Evolutionary conservation across 2,888 invertebrate genomes (phyloP), one percentile per base, ranked within the genome.

Genomic region (Leptodirus hochenwartii): DNA sequence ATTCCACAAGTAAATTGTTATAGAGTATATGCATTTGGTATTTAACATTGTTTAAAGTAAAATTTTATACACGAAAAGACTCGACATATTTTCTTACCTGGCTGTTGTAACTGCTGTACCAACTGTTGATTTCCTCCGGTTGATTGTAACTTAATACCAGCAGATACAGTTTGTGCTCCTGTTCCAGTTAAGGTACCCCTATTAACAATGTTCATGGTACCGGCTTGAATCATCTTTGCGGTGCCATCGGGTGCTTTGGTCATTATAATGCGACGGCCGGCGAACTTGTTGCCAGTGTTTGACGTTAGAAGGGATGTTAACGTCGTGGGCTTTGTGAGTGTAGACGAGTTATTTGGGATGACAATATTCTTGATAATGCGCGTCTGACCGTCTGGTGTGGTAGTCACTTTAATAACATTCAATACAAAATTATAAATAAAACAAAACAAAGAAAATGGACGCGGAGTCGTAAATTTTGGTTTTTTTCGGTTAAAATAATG

Each of bases 201-300:
- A 1, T 64, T 61, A 25, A 72, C 48, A 37, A 66, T 62, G 22
- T 26, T 32, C 40, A 56, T 49, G 43, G 69, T 58, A 47, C 72
- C 59, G 5, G 61, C 62, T 4, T 69, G 58, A 35, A 74, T 64
- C 27, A 75, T 66, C 43, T 70, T 55, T 13, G 71, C 67, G 13
- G 69, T 65, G 31, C 74, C 71, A 49, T 74, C 72, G 2, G 70
- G 62, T 15, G 73, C 69, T 56, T 78, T 78, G 0, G 77, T 74
- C 77, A 78, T 77, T 37, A 74, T 70, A 39, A 78, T 76, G 45
- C 70, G 58, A 44, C 72, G 57, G 28, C 69, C 72, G 24, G 74
- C 64, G 15, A 74, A 64, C 51, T 74, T 75, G 40, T 68, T 71
- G 15, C 68, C 66, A 9, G 62, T 61, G 12, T 53, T 66, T 14